Percentiles rank a stretch among this genome's conserved stretches.
Evolutionary conservation across 2,797 vertebrate species (phyloP).

Genomic region (Enteromius paludinosus): DNA sequence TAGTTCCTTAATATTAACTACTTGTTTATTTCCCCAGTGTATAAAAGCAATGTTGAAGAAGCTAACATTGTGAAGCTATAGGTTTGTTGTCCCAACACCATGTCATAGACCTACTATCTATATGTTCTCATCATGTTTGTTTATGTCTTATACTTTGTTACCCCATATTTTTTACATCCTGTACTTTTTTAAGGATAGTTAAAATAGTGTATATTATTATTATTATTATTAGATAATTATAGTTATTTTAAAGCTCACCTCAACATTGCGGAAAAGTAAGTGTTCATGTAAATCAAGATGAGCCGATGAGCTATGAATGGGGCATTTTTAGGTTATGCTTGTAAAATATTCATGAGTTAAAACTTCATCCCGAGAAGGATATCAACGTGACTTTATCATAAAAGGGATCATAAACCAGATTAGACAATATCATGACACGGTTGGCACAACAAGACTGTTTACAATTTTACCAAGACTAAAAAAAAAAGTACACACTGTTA

Average conservation of each 20-base stretch:
- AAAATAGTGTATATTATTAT: no score
- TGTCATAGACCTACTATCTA: neutral
- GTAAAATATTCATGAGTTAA: slow-evolving; percentile 58
- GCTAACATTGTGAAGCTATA: neutral
- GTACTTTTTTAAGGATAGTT: neutral
- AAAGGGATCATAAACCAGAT: slow-evolving; percentile 32
- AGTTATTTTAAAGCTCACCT: no score
- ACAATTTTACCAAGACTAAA: slow-evolving; percentile 56
- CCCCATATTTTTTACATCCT: neutral
- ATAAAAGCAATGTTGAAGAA: neutral
- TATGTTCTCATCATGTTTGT: neutral
- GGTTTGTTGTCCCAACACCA: neutral
- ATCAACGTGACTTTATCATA: slow-evolving; percentile 18
- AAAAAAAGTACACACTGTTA: slow-evolving; percentile 73
- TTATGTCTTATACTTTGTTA: neutral
- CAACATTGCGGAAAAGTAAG: slow-evolving; percentile 4
- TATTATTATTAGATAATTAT: no score
- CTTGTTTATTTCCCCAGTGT: neutral
- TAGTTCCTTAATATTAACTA: neutral
- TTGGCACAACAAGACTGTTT: slow-evolving; percentile 14
- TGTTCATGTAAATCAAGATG: slow-evolving; percentile 50
- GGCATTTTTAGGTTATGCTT: slow-evolving; percentile 48
- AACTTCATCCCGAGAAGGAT: slow-evolving; percentile 45
- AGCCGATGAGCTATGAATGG: slow-evolving; percentile 49
- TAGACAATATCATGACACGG: slow-evolving; percentile 26